These are phyloP conservation scores for Porites evermanni DNA, from an alignment of 92 coral and sea anemone species.

Conservation along the genomic window DNA sequence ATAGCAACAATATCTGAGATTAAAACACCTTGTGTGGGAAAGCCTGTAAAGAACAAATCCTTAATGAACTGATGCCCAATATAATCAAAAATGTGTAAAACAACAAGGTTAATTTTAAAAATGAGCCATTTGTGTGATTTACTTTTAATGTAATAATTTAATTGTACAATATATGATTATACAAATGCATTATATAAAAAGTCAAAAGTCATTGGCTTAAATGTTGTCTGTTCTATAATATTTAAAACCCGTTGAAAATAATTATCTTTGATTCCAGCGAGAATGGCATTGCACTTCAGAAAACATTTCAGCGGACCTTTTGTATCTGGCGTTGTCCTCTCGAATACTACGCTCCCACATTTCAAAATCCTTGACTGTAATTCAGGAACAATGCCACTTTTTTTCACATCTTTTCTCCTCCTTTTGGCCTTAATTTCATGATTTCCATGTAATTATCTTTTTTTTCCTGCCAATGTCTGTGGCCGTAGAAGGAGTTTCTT, in stretches of 20 bases:
- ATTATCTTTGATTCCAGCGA: slow-evolving; percentile 36
- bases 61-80: no score
- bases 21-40: slow-evolving; percentile 18
- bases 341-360: slow-evolving; percentile 18
- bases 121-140: no score
- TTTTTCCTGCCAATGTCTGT: slow-evolving; percentile 1
- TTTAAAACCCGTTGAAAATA: not conserved
- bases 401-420: not conserved
- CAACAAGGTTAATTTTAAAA: no score
- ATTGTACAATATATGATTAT: no score
- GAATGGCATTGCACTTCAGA: slow-evolving; percentile 39
- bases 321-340: slow-evolving; percentile 28
- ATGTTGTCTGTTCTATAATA: no score
- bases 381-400: not conserved
- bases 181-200: no score
- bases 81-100: no score
- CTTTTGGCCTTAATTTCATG: not conserved
- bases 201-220: no score
- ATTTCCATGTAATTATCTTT: not conserved
- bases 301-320: slow-evolving; percentile 25
- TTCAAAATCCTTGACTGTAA: not conserved
- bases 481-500: not conserved
- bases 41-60: not conserved
- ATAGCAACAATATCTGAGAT: slow-evolving; percentile 23
- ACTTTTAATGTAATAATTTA: no score